These are phyloP conservation scores for Cyanistes caeruleus DNA, from an alignment of 2,113 vertebrate species.

Conservation along the genomic window DNA sequence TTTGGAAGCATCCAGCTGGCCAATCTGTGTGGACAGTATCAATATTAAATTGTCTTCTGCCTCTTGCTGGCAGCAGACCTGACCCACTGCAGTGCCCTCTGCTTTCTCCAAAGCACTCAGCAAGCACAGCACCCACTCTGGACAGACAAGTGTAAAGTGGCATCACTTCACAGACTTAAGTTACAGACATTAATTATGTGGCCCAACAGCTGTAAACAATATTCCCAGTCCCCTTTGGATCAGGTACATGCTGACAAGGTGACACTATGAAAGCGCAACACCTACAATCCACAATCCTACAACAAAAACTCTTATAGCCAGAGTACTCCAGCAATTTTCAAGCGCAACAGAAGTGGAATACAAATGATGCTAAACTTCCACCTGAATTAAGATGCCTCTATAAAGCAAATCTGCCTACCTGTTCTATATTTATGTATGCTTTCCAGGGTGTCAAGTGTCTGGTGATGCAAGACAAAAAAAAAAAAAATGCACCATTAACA, in stretches of 20 bases:
- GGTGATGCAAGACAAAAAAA: background rate
- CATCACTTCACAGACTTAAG: slow-evolving; percentile 6
- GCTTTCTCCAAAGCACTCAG: background rate
- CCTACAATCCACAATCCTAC: background rate
- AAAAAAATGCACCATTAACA: background rate
- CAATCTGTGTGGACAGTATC: background rate
- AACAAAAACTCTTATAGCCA: background rate
- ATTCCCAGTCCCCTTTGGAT: background rate
- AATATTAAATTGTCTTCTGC: slow-evolving; percentile 27
- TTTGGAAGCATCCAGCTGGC: slow-evolving; percentile 3
- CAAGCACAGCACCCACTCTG: background rate
- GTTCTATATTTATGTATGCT: background rate
- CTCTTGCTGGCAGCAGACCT: background rate
- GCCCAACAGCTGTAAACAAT: background rate
- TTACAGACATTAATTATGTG: background rate
- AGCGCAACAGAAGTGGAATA: background rate
- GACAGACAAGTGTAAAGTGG: slow-evolving; percentile 4
- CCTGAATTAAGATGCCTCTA: background rate
- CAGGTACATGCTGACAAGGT: background rate
- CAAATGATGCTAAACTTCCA: background rate
- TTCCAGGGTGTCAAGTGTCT: background rate
- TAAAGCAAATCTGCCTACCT: background rate
- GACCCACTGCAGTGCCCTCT: accelerated
- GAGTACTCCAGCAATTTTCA: background rate
- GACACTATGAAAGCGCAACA: background rate